A percentile compares a stretch with the other conserved stretches of the same genome.
These are phyloP conservation scores for Xestia rhomboidea DNA, from an alignment of 2,888 invertebrate genomes.

Conservation along the genomic window DNA sequence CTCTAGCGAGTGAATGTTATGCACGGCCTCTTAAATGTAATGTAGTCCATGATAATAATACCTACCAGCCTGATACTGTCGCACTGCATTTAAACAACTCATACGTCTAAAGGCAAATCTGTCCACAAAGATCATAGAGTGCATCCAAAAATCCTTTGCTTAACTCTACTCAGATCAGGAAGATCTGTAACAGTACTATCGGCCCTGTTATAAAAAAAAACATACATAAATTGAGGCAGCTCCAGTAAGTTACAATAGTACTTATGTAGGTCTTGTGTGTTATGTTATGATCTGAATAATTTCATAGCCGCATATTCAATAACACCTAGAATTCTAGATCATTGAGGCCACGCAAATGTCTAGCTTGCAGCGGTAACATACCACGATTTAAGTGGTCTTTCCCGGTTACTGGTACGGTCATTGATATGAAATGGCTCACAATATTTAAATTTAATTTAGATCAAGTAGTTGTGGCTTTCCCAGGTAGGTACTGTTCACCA, in stretches of 20 bases:
- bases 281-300: neutral
- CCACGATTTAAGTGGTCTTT: slow-evolving; percentile 2
- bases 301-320: slow-evolving; percentile 12
- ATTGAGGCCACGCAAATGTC: slow-evolving; percentile 26
- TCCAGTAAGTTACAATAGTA: too few species aligned
- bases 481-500: too few species aligned
- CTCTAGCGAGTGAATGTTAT: too few species aligned
- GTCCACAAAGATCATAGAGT: neutral
- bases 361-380: slow-evolving; percentile 18
- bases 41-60: neutral
- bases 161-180: too few species aligned
- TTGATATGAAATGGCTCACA: slow-evolving; percentile 9
- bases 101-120: neutral
- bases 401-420: neutral
- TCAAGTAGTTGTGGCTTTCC: neutral
- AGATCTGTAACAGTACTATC: too few species aligned
- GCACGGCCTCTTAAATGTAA: too few species aligned
- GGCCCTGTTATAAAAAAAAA: too few species aligned
- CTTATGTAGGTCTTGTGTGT: too few species aligned
- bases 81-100: neutral
- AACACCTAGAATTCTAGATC: slow-evolving; percentile 28
- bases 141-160: too few species aligned
- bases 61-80: neutral
- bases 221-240: too few species aligned
- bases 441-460: slow-evolving; percentile 28